These are phyloP conservation scores for Chrysolina americana DNA, from an alignment of 2,888 invertebrate species.

Conservation along the genomic window DNA sequence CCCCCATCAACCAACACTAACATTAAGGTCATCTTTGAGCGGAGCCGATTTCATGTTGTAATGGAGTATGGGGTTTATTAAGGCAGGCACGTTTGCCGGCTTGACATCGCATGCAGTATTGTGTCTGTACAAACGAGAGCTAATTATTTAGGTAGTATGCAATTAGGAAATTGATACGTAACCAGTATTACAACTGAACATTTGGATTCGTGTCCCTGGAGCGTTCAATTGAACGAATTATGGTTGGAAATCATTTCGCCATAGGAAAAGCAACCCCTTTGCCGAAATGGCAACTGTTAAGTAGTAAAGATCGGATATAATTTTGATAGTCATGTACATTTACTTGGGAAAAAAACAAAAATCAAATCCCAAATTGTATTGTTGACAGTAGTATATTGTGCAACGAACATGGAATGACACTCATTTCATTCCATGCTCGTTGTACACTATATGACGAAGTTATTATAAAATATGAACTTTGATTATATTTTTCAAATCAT, in stretches of 20 bases:
- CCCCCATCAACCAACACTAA: not conserved
- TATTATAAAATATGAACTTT: no score
- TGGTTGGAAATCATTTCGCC: not conserved
- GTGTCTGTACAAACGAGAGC: slow-evolving; percentile 36
- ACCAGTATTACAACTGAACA: slow-evolving; percentile 38
- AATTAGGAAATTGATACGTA: slow-evolving; percentile 45
- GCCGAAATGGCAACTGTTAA: no score
- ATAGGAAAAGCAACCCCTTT: not conserved
- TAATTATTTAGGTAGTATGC: slow-evolving; percentile 40
- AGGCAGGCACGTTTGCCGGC: slow-evolving; percentile 27
- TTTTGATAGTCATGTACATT: no score
- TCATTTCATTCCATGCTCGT: no score
- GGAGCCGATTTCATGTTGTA: slow-evolving; percentile 13
- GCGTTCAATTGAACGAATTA: not conserved
- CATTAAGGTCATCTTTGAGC: slow-evolving; percentile 15
- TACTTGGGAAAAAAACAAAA: no score
- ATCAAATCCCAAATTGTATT: no score
- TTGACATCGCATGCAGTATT: slow-evolving; percentile 34
- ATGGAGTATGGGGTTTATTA: slow-evolving; percentile 20
- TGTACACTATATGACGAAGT: no score
- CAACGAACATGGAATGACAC: no score
- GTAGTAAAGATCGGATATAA: not conserved
- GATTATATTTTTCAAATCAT: no score
- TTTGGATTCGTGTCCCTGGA: slow-evolving; percentile 32
- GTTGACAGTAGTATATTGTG: no score